Percentiles rank a stretch among this genome's conserved stretches.
Evolutionary conservation across 2,888 invertebrate genomes (phyloP).

Genomic region (Brenthis ino): DNA sequence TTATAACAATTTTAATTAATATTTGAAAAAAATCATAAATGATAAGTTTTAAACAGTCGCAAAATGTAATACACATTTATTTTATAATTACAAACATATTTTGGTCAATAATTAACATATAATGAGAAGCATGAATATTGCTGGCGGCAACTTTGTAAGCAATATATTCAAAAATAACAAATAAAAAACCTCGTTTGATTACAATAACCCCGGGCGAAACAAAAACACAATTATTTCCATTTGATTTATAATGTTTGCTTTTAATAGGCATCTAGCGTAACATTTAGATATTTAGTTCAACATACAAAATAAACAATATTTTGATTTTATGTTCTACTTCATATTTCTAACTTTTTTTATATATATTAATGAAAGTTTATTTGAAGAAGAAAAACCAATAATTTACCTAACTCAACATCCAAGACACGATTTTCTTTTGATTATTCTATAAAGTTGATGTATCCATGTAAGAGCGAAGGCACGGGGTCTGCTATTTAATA

Average conservation of each 20-base stretch:
- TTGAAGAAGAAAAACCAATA: too few relatives aligned
- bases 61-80: too few relatives aligned
- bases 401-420: too few relatives aligned
- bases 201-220: slow-evolving; percentile 74
- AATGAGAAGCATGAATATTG: slow-evolving; percentile 33
- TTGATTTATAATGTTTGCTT: slow-evolving; percentile 57
- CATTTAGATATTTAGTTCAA: slow-evolving; percentile 28
- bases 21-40: too few relatives aligned
- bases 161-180: slow-evolving; percentile 43
- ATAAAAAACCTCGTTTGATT: slow-evolving; percentile 66
- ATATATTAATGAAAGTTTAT: too few relatives aligned
- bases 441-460: too few relatives aligned
- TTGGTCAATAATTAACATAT: slow-evolving; percentile 17
- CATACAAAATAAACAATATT: slow-evolving; percentile 11
- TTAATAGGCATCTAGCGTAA: slow-evolving; percentile 44
- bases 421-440: too few relatives aligned
- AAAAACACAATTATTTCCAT: slow-evolving; percentile 65
- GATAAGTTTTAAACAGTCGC: too few relatives aligned
- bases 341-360: neutral
- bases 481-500: too few relatives aligned
- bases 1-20: too few relatives aligned
- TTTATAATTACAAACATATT: slow-evolving; percentile 6
- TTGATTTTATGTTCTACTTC: neutral
- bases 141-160: slow-evolving; percentile 36
- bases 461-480: too few relatives aligned